Percentiles rank a stretch among this genome's conserved stretches.
phyloP scores from a whole-genome alignment of 2,888 invertebrate species.

The Nemotelus pantherinus region DNA sequence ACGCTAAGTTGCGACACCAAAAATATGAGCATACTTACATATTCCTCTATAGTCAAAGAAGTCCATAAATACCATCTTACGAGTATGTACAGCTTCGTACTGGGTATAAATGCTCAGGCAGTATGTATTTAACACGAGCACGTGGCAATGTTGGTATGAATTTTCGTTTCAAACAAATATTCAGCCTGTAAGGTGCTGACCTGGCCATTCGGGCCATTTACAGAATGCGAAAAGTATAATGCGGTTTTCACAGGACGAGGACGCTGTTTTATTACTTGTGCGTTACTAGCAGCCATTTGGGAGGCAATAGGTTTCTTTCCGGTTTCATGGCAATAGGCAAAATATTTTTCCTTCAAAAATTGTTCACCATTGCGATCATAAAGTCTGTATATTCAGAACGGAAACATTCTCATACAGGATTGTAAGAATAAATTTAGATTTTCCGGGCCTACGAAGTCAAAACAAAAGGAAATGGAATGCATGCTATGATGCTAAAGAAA shows the following conservation, averaged over 20 bases:
- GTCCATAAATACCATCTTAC: background rate
- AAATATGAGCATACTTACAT: background rate
- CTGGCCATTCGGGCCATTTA: conserved; percentile 23
- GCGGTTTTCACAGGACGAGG: conserved; percentile 15
- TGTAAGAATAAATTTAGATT: background rate
- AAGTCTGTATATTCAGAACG: conserved; percentile 28
- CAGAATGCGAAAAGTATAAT: too few relatives aligned
- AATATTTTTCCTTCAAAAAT: conserved; percentile 39
- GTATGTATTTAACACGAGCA: background rate
- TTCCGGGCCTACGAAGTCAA: background rate
- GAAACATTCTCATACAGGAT: background rate
- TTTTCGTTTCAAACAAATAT: conserved; percentile 20
- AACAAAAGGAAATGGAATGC: background rate
- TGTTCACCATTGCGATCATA: conserved; percentile 35
- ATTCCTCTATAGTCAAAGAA: background rate
- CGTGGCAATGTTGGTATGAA: conserved; percentile 9
- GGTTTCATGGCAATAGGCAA: conserved; percentile 50
- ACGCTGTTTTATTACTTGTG: conserved; percentile 53
- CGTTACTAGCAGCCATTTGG: conserved; percentile 54
- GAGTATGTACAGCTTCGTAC: background rate
- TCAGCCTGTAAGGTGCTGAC: conserved; percentile 34
- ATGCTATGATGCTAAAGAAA: too few relatives aligned
- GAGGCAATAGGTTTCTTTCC: conserved; percentile 48
- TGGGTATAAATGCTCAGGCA: background rate
- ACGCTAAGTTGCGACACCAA: conserved; percentile 7